Base-by-base conservation (phyloP, 2,888 invertebrate genomes). In the Lymantria dispar region DNA sequence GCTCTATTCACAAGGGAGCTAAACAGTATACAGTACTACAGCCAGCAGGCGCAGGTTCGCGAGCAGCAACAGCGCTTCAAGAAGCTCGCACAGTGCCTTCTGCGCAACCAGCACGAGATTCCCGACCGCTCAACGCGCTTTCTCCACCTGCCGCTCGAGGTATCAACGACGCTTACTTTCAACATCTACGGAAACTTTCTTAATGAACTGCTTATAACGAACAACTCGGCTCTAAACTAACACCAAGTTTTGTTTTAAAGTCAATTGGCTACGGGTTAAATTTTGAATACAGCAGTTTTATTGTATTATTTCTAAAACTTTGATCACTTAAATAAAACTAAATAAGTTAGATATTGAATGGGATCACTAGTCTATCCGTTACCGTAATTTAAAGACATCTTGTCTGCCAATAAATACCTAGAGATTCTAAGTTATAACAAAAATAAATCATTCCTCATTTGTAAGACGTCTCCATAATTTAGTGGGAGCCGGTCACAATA, bases 11-110 rank as follows among this genome's bases (percentile, higher is more conserved):
- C 58, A 88, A 83, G 57, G 92, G 87, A 9, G 94, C 94, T 55
- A 97, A 97, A 85, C 96, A 97, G 80, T 97, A 97, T 78, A 97
- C 97, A 55, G 96, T 96, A 64, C 90, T 97, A 58, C 97, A 97
- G 83, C 97, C 97, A 0, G 96, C 96, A 10, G 95, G 95, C 31
- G 93, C 94, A 0, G 95, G 96, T 3, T 96, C 96, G 15, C 93
- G 96, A 45, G 96, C 96, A 0, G 96, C 96, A 44, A 95, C 95
- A 38, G 96, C 95, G 15, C 92, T 96, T 76, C 96, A 96, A 78
- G 96, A 97, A 78, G 95, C 87, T 58, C 92, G 93, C 62, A 82
- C 93, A n/a, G 80, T 87, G 75, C 92, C 90, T 30, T 82, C 87
- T 31, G 85, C 90, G 72, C 83, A 91, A 85, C 83, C 92, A 73